phyloP scores from a whole-genome alignment of 2,113 vertebrate genomes.

The Prochilodus magdalenae region DNA sequence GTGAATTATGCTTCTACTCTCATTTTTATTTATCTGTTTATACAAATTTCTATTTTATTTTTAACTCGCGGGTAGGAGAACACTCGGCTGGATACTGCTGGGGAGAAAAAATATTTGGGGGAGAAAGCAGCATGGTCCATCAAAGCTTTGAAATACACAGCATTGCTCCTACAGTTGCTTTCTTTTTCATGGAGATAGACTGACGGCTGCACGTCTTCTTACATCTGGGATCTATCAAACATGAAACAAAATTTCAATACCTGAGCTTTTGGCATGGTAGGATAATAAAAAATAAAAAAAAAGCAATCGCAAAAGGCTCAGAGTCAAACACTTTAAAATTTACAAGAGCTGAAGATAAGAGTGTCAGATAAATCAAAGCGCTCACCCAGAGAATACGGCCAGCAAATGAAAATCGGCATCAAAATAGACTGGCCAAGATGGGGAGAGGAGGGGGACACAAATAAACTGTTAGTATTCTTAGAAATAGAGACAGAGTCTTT shows the following conservation, averaged over 20 bases:
- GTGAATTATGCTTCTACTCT: not conserved
- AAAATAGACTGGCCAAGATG: not conserved
- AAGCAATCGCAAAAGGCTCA: conserved; percentile 39
- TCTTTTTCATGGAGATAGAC: conserved; percentile 32
- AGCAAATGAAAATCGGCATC: conserved; percentile 44
- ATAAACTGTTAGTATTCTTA: conserved; percentile 42
- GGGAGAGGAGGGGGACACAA: conserved; percentile 2
- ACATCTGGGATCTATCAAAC: conserved; percentile 40
- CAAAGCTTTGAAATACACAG: conserved; percentile 23
- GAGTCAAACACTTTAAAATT: conserved; percentile 32
- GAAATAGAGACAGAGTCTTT: conserved; percentile 57
- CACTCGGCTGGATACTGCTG: not conserved
- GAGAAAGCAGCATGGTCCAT: conserved; percentile 27
- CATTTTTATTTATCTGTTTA: not conserved
- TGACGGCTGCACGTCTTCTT: conserved; percentile 26
- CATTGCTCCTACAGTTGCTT: conserved; percentile 34
- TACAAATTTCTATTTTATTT: not conserved
- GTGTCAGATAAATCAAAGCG: conserved; percentile 37
- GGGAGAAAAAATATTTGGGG: conserved; percentile 8
- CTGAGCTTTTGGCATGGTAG: conserved; percentile 30
- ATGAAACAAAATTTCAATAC: conserved; percentile 50
- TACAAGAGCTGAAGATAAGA: conserved; percentile 5
- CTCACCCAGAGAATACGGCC: conserved; percentile 17
- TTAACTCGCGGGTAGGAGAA: conserved; percentile 6
- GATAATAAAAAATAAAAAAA: conserved; percentile 48